phyloP scores from a whole-genome alignment of 2,113 vertebrate species.

The Hipposideros armiger region DNA sequence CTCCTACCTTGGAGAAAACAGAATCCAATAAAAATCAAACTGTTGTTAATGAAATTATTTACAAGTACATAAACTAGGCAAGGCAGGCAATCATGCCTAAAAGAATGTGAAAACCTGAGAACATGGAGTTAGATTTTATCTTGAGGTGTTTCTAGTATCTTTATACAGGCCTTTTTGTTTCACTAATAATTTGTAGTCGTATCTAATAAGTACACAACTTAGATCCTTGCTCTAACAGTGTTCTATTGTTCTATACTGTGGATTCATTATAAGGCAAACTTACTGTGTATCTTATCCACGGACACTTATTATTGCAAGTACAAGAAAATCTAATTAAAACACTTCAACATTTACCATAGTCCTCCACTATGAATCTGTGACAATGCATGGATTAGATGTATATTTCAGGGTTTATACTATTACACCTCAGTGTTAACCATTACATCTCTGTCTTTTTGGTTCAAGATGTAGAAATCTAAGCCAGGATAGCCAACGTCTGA shows the following conservation, averaged over 20 bases:
- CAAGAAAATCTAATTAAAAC: slow-evolving; percentile 23
- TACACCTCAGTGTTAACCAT: background rate
- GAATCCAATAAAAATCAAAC: background rate
- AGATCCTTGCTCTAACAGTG: slow-evolving; percentile 17
- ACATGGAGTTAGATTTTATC: background rate
- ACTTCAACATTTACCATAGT: background rate
- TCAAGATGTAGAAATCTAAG: background rate
- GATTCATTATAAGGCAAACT: slow-evolving; percentile 34
- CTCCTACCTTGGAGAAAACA: background rate
- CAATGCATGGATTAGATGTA: background rate
- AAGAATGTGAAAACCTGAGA: background rate
- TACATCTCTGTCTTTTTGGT: background rate
- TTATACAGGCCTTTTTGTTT: slow-evolving; percentile 38
- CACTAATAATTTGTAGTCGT: slow-evolving; percentile 14
- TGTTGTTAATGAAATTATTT: background rate
- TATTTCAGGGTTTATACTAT: background rate
- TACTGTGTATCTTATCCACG: background rate
- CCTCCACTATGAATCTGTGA: background rate
- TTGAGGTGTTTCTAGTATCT: slow-evolving; percentile 32
- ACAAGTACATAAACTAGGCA: slow-evolving; percentile 24
- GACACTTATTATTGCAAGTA: slow-evolving; percentile 39
- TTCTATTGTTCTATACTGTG: slow-evolving; percentile 25
- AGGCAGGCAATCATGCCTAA: background rate
- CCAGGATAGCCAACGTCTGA: background rate
- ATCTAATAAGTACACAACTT: slow-evolving; percentile 40